Base-by-base conservation (phyloP, 64 coral and sea anemone genomes). In the Acropora yongei region DNA sequence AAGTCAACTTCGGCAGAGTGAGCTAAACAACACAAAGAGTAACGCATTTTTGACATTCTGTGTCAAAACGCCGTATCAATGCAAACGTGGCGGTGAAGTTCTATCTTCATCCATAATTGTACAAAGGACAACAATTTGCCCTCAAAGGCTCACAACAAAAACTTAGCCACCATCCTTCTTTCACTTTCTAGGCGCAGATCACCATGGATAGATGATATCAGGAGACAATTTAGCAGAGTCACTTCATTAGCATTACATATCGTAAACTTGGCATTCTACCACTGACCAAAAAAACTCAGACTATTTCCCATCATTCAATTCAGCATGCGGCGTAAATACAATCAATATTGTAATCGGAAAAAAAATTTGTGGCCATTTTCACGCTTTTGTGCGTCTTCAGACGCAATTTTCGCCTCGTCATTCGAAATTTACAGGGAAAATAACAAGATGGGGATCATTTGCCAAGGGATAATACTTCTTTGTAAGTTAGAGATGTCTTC, bases 341-440 rank as follows among this genome's bases (percentile, higher is more conserved):
- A 30, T 30, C 30, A 30, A 30, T 30, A 30, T 30, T 30, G 30
- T 30, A 30, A 30, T 30, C 30, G 30, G n/a, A n/a, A n/a, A 30
- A 30, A 30, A 30, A 2, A 12, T 10, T 63, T 63, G 41, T 60
- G 14, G 63, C 30, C 0, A 3, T 4, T 8, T 2, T 53, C 9
- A 7, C 1, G 30, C 41, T 66, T 84, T 5, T 84, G 0, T 19
- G 63, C 57, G 58, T n/a, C 41, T 18, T 47, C 18, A 16, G 14
- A 44, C 41, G 10, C 40, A 46, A 18, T 84, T 85, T 85, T 69
- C 44, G 81, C 81, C 11, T 68, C 81, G 81, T 84, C 81, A 84
- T 69, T 69, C 1, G 9, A 1, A 47, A n/a, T 18, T 7, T 6
- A 9, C 69, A 11, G 7, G 0, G 39, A 16, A 44, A 17, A 65